Conservation (phyloP, 2,888 invertebrate species). For the Tromatobia lineatoria region DNA sequence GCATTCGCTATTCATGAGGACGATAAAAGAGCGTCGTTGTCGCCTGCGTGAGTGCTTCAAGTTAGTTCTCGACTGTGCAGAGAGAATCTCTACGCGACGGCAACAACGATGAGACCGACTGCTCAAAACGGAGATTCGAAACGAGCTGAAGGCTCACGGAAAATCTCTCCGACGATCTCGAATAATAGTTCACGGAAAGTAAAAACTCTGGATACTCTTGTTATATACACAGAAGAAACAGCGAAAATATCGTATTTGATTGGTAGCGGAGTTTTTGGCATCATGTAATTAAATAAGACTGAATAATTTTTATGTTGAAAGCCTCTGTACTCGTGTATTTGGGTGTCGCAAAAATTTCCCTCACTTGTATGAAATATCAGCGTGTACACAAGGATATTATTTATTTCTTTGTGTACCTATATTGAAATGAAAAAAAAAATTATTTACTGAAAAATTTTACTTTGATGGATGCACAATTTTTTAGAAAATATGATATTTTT, state of each 20-base stretch:
- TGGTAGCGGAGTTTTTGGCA: background rate
- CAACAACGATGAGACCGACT: conserved; percentile 56
- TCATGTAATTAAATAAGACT: background rate
- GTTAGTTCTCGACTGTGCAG: conserved; percentile 42
- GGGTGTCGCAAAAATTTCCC: too few relatives aligned
- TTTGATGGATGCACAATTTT: too few relatives aligned
- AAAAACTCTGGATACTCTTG: conserved; percentile 9
- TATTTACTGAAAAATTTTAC: too few relatives aligned
- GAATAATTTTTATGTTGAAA: background rate
- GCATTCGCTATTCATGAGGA: conserved; percentile 70
- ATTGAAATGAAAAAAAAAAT: too few relatives aligned
- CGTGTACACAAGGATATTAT: too few relatives aligned
- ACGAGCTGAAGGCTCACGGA: conserved; percentile 53
- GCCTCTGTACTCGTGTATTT: too few relatives aligned
- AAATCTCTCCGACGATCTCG: conserved; percentile 50
- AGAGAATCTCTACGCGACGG: conserved; percentile 48
- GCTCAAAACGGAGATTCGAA: conserved; percentile 45
- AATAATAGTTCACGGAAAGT: conserved; percentile 42
- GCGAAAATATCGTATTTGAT: background rate
- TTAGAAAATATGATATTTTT: too few relatives aligned
- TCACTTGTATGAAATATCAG: too few relatives aligned
- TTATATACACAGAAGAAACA: background rate
- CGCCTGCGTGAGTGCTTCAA: conserved; percentile 67
- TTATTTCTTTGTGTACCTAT: too few relatives aligned
- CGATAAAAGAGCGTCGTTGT: conserved; percentile 73